phyloP scores from a whole-genome alignment of 2,888 invertebrate species.

The Bruchidius siliquastri region DNA sequence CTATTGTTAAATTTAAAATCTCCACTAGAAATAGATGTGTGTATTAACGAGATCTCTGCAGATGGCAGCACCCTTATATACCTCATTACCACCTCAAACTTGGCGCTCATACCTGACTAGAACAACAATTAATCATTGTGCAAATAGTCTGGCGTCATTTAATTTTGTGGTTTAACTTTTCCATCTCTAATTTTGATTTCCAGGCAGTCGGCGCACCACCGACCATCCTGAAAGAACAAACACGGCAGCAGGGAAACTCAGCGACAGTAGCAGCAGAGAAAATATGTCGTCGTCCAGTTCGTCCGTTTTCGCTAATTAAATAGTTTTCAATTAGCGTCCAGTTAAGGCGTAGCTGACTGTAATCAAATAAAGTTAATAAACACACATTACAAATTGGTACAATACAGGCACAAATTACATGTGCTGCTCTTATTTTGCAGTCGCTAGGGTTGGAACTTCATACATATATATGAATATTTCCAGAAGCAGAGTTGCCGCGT shows the following conservation, averaged over 20 bases:
- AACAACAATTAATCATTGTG: neutral
- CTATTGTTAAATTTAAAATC: too few species aligned
- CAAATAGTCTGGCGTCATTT: neutral
- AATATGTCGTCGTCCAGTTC: conserved; percentile 2
- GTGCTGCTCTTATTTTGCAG: conserved; percentile 13
- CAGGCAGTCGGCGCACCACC: neutral
- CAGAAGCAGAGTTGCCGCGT: conserved; percentile 10
- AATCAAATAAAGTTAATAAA: conserved; percentile 26
- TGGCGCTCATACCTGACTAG: too few species aligned
- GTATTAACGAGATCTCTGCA: too few species aligned
- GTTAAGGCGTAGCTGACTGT: conserved; percentile 15
- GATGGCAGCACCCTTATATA: too few species aligned
- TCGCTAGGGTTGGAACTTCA: conserved; percentile 17
- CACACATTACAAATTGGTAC: conserved; percentile 25
- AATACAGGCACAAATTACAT: conserved; percentile 19
- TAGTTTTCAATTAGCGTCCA: conserved; percentile 21
- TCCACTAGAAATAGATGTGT: too few species aligned
- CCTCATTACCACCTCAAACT: too few species aligned
- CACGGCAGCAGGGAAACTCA: neutral
- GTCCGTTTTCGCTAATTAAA: conserved; percentile 17
- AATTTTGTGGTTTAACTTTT: neutral
- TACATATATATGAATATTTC: conserved; percentile 24
- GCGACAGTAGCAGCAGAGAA: neutral
- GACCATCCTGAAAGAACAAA: neutral
- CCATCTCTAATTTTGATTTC: neutral